A percentile compares a stretch with the other conserved stretches of the same genome.
These are phyloP conservation scores for Garrulus glandarius DNA, from an alignment of 2,797 vertebrate species.

Conservation along the genomic window DNA sequence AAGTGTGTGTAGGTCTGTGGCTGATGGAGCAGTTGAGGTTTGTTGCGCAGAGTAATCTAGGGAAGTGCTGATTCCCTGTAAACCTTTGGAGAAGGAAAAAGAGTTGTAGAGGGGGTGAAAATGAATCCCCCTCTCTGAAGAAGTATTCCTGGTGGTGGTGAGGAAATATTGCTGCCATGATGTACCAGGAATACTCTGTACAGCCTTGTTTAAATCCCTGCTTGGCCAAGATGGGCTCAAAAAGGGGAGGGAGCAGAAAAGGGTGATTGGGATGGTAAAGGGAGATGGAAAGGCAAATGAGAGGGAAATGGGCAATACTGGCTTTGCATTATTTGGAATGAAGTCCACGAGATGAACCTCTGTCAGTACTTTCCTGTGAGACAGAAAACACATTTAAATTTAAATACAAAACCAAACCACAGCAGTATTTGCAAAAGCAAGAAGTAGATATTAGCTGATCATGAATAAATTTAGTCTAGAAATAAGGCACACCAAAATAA, in stretches of 20 bases:
- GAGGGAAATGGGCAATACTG: not conserved
- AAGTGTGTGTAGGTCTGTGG: not conserved
- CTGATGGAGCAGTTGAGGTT: not conserved
- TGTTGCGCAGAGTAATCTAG: fast-evolving
- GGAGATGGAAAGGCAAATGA: not conserved
- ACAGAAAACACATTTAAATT: not conserved
- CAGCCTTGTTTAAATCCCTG: not conserved
- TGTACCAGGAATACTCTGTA: not conserved
- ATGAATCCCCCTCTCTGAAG: not conserved
- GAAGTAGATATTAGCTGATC: not conserved
- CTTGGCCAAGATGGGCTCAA: not conserved
- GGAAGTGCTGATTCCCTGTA: not conserved
- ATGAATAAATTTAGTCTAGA: not conserved
- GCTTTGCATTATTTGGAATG: not conserved
- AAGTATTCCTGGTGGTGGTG: not conserved
- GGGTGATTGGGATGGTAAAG: not conserved
- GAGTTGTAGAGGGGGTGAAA: not conserved
- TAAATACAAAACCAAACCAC: not conserved
- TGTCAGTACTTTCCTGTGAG: not conserved
- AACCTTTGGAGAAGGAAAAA: not conserved
- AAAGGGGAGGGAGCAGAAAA: not conserved
- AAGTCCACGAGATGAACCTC: not conserved
- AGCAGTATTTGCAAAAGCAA: not conserved
- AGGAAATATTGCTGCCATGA: not conserved
- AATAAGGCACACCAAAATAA: not conserved